Percentiles rank a stretch among this genome's conserved stretches.
phyloP scores from a whole-genome alignment of 2,888 invertebrate species.

The Macrophya alboannulata region DNA sequence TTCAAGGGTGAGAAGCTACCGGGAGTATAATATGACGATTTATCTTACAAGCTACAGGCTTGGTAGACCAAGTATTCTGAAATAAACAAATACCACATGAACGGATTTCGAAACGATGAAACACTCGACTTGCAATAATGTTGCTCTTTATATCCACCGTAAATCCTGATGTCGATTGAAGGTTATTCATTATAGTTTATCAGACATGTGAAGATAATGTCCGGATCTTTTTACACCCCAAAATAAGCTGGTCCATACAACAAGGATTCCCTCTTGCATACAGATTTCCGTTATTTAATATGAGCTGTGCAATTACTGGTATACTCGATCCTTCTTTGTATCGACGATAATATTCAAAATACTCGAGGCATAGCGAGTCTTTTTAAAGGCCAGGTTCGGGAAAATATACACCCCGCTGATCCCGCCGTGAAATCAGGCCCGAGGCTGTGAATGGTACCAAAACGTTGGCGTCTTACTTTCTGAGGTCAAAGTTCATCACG shows the following conservation, averaged over 20 bases:
- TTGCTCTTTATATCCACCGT: neutral
- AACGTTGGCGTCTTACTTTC: constrained; percentile 52
- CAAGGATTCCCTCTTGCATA: neutral
- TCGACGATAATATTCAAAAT: constrained; percentile 15
- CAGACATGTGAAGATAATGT: constrained; percentile 3
- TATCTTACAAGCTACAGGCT: neutral
- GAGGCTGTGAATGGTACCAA: constrained; percentile 54
- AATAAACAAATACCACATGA: constrained; percentile 23
- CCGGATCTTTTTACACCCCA: neutral
- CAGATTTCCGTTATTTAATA: constrained; percentile 33
- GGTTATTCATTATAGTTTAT: neutral
- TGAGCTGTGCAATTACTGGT: constrained; percentile 43
- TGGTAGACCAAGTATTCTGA: neutral
- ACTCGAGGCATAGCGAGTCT: neutral
- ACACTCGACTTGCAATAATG: constrained; percentile 8
- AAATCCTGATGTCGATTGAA: constrained; percentile 10
- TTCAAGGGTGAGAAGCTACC: constrained; percentile 51
- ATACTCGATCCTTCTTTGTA: constrained; percentile 9
- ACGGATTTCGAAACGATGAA: constrained; percentile 39
- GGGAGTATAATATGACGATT: neutral
- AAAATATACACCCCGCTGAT: constrained; percentile 49
- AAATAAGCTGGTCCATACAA: neutral
- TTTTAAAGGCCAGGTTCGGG: constrained; percentile 35
- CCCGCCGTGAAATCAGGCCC: constrained; percentile 50
- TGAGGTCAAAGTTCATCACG: constrained; percentile 46